A percentile compares a stretch with the other conserved stretches of the same genome.
Conservation (phyloP, 1,140 invertebrate genomes). For the Euborellia annulipes region DNA sequence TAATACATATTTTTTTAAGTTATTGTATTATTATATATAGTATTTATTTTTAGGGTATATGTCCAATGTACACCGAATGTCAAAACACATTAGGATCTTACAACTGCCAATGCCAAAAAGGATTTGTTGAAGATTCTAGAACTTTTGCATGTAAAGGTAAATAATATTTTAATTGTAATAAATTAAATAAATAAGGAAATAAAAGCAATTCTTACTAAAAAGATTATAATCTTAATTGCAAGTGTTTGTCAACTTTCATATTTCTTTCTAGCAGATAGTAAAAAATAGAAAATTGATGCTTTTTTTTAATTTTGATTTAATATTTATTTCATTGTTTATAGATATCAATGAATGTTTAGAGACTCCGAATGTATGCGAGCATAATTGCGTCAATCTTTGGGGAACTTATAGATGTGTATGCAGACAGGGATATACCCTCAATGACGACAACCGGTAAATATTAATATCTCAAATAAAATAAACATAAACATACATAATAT, state of each 20-base stretch:
- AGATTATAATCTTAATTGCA: too few species aligned
- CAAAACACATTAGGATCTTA: slow-evolving; percentile 42
- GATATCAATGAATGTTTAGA: slow-evolving; percentile 41
- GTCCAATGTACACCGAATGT: slow-evolving; percentile 31
- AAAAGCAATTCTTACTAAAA: too few species aligned
- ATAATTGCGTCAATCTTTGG: slow-evolving; percentile 71
- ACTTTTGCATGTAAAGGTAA: slow-evolving; percentile 31
- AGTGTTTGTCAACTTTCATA: too few species aligned
- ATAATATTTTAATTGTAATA: too few species aligned
- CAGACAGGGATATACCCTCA: slow-evolving; percentile 50
- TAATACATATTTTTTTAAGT: background rate
- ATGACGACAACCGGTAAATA: slow-evolving; percentile 47
- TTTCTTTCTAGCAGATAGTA: too few species aligned
- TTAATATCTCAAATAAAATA: background rate
- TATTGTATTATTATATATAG: too few species aligned
- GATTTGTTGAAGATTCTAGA: slow-evolving; percentile 43
- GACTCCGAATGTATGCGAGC: slow-evolving; percentile 48
- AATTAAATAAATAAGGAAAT: too few species aligned
- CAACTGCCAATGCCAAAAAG: slow-evolving; percentile 40
- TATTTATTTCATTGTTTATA: slow-evolving; percentile 16
- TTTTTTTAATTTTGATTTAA: too few species aligned
- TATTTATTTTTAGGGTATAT: slow-evolving; percentile 21
- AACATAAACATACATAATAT: too few species aligned
- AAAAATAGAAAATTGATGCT: too few species aligned
- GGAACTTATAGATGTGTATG: slow-evolving; percentile 67